Evolutionary conservation across 2,113 vertebrate genomes (phyloP).

Genomic region (Aramus guarauna): DNA sequence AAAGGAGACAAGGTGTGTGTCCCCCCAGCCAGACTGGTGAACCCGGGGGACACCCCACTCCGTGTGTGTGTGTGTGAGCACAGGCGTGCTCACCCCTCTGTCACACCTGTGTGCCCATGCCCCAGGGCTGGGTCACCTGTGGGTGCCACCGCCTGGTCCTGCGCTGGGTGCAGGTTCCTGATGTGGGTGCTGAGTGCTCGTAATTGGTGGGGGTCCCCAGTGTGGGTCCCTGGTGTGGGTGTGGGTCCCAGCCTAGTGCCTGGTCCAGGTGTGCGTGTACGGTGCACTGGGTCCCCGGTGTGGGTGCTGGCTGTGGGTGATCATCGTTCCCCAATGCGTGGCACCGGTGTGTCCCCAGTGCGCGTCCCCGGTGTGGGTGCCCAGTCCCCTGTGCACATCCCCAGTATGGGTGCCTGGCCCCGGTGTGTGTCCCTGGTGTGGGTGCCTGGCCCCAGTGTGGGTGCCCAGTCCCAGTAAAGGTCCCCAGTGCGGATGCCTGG

Average conservation of each 20-base stretch:
- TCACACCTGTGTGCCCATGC: neutral
- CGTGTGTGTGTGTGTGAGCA: neutral
- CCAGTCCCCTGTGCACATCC: neutral
- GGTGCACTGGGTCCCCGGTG: neutral
- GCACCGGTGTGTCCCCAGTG: too few relatives aligned
- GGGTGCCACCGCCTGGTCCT: neutral
- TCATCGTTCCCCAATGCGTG: too few relatives aligned
- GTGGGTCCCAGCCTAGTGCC: too few relatives aligned
- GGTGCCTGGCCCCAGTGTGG: too few relatives aligned
- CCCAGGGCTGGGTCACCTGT: neutral
- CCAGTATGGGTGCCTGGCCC: too few relatives aligned
- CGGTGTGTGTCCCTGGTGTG: accelerated
- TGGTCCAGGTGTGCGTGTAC: too few relatives aligned
- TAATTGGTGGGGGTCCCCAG: accelerated
- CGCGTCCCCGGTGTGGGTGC: too few relatives aligned
- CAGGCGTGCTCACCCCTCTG: accelerated
- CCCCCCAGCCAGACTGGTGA: neutral
- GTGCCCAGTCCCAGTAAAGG: neutral
- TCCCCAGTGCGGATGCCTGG: too few relatives aligned
- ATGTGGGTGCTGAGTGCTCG: neutral
- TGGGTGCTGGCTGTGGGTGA: neutral
- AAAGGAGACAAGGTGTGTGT: neutral
- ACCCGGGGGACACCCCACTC: accelerated
- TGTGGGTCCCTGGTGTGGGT: too few relatives aligned
- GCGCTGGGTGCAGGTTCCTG: neutral